phyloP scores from a whole-genome alignment of 1,140 invertebrate genomes.

The Meloidogyne floridensis region DNA sequence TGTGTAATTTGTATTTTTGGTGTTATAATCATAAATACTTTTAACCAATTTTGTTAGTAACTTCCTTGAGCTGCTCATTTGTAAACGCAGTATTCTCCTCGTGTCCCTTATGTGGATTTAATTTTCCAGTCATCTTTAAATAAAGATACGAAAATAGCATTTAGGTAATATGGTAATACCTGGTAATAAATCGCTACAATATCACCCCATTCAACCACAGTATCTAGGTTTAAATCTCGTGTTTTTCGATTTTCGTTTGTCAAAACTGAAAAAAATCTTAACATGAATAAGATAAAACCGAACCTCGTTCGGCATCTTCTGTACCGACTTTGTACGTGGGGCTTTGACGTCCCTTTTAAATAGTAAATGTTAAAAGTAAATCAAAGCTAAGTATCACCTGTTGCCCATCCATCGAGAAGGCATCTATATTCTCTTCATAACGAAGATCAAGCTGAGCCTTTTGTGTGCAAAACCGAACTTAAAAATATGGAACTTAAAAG shows the following conservation, averaged over 20 bases:
- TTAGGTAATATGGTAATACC: not conserved
- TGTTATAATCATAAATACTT: not conserved
- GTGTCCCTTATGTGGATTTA: conserved; percentile 23
- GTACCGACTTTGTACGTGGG: conserved; percentile 40
- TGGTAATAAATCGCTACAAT: conserved; percentile 65
- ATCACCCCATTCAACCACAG: conserved; percentile 63
- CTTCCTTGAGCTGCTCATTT: not conserved
- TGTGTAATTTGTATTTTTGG: too few species aligned
- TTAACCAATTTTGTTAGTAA: not conserved
- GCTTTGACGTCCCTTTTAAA: conserved; percentile 32
- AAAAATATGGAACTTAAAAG: conserved; percentile 32
- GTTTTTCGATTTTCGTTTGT: conserved; percentile 43
- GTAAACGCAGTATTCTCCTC: conserved; percentile 6
- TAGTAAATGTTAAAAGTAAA: not conserved
- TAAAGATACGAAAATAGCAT: not conserved
- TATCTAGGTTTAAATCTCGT: conserved; percentile 56
- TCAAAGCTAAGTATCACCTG: conserved; percentile 30
- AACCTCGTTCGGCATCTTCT: conserved; percentile 24
- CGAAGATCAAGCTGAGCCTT: conserved; percentile 62
- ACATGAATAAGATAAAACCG: conserved; percentile 4
- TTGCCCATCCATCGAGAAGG: conserved; percentile 65
- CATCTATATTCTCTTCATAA: conserved; percentile 65
- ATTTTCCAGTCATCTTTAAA: conserved; percentile 39
- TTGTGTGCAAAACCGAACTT: conserved; percentile 65
- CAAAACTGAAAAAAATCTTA: conserved; percentile 34